Conservation (phyloP, 2,888 invertebrate genomes). For the Cephus pulcher region DNA sequence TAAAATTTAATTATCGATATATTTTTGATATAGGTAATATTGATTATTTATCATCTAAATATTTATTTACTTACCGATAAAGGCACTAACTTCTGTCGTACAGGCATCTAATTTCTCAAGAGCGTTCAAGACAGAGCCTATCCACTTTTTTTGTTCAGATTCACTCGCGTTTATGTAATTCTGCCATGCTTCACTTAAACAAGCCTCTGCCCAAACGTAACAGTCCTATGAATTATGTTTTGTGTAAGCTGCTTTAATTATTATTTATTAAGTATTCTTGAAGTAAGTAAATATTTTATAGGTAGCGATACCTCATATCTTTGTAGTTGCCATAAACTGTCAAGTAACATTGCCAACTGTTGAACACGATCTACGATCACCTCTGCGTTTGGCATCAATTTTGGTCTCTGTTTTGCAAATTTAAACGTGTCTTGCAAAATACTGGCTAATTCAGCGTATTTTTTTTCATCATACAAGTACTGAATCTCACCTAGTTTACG, state of each 20-base stretch:
- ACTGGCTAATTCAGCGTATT: slow-evolving; percentile 75
- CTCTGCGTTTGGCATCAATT: slow-evolving; percentile 45
- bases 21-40: slow-evolving; percentile 2
- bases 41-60: slow-evolving; percentile 12
- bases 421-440: slow-evolving; percentile 78
- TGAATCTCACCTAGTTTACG: slow-evolving; percentile 74
- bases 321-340: slow-evolving; percentile 75
- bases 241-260: background rate
- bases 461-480: slow-evolving; percentile 74
- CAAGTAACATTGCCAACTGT: slow-evolving; percentile 72
- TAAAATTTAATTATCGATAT: slow-evolving; percentile 30
- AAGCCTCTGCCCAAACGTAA: slow-evolving; percentile 82
- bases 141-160: slow-evolving; percentile 66
- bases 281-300: background rate
- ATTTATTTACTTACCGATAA: slow-evolving; percentile 63
- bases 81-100: slow-evolving; percentile 69
- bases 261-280: background rate
- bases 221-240: slow-evolving; percentile 69
- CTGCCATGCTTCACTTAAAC: slow-evolving; percentile 79
- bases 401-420: slow-evolving; percentile 61
- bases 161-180: slow-evolving; percentile 70
- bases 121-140: slow-evolving; percentile 65
- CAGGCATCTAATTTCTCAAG: slow-evolving; percentile 68
- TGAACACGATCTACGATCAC: slow-evolving; percentile 65
- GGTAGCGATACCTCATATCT: slow-evolving; percentile 62